Evolutionary conservation across 2,797 vertebrate species (phyloP), one percentile per base, ranked within the genome.

Genomic region (Sebastes miniatus): DNA sequence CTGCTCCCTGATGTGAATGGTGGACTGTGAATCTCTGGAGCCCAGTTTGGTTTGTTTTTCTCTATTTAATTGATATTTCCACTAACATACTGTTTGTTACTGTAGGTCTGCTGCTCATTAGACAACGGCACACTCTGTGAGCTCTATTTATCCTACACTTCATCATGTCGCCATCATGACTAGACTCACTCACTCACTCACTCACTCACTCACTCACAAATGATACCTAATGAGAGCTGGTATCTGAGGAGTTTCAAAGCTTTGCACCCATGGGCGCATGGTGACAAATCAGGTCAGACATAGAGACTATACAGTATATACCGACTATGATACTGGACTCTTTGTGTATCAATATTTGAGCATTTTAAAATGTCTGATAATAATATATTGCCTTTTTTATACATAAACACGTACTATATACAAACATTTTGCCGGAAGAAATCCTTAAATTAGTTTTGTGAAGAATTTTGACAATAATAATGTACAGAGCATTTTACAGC

Each of bases 1-100:
- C 77, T 24, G 31, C 59, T 83, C 34, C 32, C 59, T 56, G 43
- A 56, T 63, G 68, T 80, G 66, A 3, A 64, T 66, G 32, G 31
- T 27, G 3, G 34, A 36, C 56, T 70, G 12, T 52, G 43, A 52
- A 72, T 81, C 58, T 84, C n/a, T 73, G 31, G 20, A 66, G 39
- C 32, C 66, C 29, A 52, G 8, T 57, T 57, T 66, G 36, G 25
- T 83, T 64, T 13, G 2, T 61, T 63, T 50, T 56, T 36, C 3
- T 66, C 1, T 34, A 1, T 65, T 31, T 56, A 64, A 56, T 65
- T 67, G 29, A 69, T 6, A 54, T 61, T 61, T 66, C 16, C 24
- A 27, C 14, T 18, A 14, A 65, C 11, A 16, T 64, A 58, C 22
- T 50, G 8, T 73, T 50, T 73, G 4, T 24, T 47, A 18, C 54